Evolutionary conservation across 2,888 invertebrate species (phyloP), one percentile per base, ranked within the genome.

Genomic region (Trisateles emortualis): DNA sequence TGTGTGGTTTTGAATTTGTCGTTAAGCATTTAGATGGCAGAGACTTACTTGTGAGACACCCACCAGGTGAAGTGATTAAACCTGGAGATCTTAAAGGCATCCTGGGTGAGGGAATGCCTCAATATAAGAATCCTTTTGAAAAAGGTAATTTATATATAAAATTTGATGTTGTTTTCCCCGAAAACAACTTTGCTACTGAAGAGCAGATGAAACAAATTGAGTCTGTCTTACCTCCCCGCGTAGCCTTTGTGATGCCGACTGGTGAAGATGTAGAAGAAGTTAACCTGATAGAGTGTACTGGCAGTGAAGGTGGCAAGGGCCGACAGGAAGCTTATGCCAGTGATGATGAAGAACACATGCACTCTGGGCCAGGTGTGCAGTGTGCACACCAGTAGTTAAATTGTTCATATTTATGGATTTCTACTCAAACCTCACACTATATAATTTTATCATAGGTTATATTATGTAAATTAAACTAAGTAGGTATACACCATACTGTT

Each of bases 21-120:
- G 90, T 99, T n/a, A 95, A 96, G 78, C 98, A 99, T 86, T 93
- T 99, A 69, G 98, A 99, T 91, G 98, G 97, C 0, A 94, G 98
- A 41, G 95, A 96, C 76, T 90, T 99, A 57, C 92, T 98, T 46
- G 94, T 99, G 48, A 95, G 94, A 82, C 96, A 96, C 72, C 94
- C 95, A 45, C 94, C 97, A 3, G 98, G 98, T 11, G 95, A 96
- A 69, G 95, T 98, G 13, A 95, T 99, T 61, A 96, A 96, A 76
- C 97, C 98, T 47, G 97, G 97, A 83, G 94, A 95, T 78, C 87
- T 96, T 1, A 97, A 96, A 83, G 95, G 95, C 59, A 95, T 99
- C 50, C 92, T 93, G 59, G 96, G 96, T 3, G 98, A 98, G 87
- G 99, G 99, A 16, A 99, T 99, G 98, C 99, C 99, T 0, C 93